Base-by-base conservation (phyloP, 2,797 vertebrate species). In the Garrulus glandarius region DNA sequence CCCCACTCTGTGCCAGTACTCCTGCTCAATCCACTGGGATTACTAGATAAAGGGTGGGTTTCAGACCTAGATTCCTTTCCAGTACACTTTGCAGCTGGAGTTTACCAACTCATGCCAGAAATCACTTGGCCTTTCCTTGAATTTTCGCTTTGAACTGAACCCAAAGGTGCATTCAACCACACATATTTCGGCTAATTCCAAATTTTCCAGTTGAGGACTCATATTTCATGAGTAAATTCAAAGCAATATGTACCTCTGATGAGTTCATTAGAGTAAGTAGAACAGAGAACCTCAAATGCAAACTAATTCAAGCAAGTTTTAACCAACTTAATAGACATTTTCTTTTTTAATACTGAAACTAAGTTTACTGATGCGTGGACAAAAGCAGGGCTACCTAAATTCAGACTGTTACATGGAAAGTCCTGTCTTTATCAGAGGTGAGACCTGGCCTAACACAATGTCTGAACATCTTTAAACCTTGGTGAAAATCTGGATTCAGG, bases 171-270 rank as follows among this genome's bases (percentile, higher is more conserved):
- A 60, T n/a, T 78, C 60, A 77, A 88, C 70, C 89, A 84, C 92
- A 85, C 43, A n/a, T 86, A 93, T 77, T 92, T 91, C 84, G 55
- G 89, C 68, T 78, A 27, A 92, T 79, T 81, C 81, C 75, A 74
- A 64, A 56, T 53, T 94, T 95, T 91, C 76, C 93, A 92, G 77
- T 88, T 34, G 89, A 69, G 72, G 63, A 83, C 41, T 93, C 78
- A 41, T 70, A 94, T 87, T 93, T 96, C 79, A 93, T 7, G 8
- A 71, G 50, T 77, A 60, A 87, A 84, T 81, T 95, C 87, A 97
- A 96, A 95, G 91, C 78, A 83, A 27, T 64, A 47, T 5, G 34
- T 41, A 70, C 34, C 75, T 92, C 96, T 95, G 89, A 96, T 95
- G 75, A 43, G 37, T 69, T 91, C 36, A 32, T 84, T 90, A 55